Conservation (phyloP, 2,888 invertebrate species). For the Melanargia galathea region DNA sequence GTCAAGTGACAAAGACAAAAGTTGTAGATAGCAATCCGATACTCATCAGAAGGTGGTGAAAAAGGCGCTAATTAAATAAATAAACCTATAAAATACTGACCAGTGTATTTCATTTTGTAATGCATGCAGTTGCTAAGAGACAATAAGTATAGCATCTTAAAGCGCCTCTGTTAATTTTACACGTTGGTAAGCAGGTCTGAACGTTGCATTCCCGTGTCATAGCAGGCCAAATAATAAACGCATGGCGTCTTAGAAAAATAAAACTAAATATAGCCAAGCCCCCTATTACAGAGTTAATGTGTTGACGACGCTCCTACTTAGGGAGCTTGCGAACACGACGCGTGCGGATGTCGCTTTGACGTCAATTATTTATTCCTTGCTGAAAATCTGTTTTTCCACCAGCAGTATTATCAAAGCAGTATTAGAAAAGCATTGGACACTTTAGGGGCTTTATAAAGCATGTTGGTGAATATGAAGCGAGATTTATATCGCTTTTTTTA, state of each 20-base stretch:
- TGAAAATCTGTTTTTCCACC: neutral
- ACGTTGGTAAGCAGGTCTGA: neutral
- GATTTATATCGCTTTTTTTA: no score
- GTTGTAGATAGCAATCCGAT: no score
- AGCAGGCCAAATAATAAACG: slow-evolving; percentile 43
- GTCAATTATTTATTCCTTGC: slow-evolving; percentile 11
- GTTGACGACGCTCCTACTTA: slow-evolving; percentile 65
- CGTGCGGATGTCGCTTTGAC: slow-evolving; percentile 27
- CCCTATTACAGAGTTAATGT: slow-evolving; percentile 75
- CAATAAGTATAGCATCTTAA: no score
- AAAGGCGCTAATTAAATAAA: no score
- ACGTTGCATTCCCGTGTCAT: slow-evolving; percentile 45
- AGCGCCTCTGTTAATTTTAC: no score
- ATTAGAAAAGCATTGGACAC: neutral
- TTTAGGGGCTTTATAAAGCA: neutral
- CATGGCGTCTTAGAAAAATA: slow-evolving; percentile 66
- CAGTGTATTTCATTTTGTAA: no score
- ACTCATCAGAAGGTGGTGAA: no score
- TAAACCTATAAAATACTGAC: no score
- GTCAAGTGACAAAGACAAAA: no score
- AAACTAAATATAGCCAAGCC: slow-evolving; percentile 75
- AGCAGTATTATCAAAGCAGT: neutral
- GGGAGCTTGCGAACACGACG: slow-evolving; percentile 39
- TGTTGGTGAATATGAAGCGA: neutral
- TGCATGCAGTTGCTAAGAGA: no score